phyloP scores from a whole-genome alignment of 2,113 vertebrate species.

The Strigops habroptila region DNA sequence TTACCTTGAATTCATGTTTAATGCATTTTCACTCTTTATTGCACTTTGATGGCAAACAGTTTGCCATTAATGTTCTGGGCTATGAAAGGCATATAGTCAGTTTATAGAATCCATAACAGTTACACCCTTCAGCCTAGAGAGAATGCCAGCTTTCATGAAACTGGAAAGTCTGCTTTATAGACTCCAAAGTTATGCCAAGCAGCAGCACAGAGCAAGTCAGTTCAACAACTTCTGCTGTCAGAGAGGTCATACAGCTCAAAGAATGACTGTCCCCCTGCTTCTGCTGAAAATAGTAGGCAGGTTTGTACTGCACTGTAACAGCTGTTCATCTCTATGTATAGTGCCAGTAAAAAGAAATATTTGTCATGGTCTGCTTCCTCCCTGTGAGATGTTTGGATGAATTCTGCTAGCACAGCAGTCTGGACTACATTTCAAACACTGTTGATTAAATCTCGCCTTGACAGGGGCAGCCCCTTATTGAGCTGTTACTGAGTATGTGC shows the following conservation, averaged over 20 bases:
- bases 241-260: not conserved
- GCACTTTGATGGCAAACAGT: not conserved
- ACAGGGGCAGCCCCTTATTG: not conserved
- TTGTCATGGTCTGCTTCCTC: slow-evolving; percentile 37
- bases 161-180: not conserved
- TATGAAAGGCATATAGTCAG: not conserved
- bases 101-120: not conserved
- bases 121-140: not conserved
- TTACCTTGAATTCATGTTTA: not conserved
- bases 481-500: not conserved
- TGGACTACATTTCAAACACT: not conserved
- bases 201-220: not conserved
- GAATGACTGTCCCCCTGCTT: slow-evolving; percentile 18
- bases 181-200: not conserved
- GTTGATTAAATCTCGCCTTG: slow-evolving; percentile 20
- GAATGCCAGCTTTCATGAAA: not conserved
- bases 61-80: not conserved
- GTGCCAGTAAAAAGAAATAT: slow-evolving; percentile 49
- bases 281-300: slow-evolving; percentile 37
- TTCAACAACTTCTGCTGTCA: not conserved
- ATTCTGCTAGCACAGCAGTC: slow-evolving; percentile 31
- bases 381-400: not conserved
- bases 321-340: slow-evolving; percentile 40
- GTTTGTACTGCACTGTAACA: slow-evolving; percentile 27
- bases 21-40: not conserved